These are phyloP conservation scores for Lytechinus variegatus DNA, from an alignment of 35 echinoderm and acorn worm genomes.

Conservation along the genomic window DNA sequence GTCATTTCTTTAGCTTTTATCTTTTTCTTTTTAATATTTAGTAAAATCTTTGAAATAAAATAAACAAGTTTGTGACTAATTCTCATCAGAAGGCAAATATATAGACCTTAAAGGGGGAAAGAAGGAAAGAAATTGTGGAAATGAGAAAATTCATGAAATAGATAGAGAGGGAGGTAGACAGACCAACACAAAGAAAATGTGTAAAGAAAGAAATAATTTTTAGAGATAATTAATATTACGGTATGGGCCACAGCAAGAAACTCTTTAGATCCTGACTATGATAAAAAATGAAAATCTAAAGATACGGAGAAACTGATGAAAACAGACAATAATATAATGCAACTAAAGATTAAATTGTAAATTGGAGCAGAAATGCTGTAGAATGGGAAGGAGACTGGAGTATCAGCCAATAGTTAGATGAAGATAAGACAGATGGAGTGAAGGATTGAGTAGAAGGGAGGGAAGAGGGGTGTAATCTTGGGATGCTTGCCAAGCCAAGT, in stretches of 20 bases:
- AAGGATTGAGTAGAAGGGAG: neutral
- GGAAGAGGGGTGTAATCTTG: neutral
- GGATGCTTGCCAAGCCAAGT: neutral
- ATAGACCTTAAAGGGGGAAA: too few species aligned
- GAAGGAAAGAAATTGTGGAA: too few species aligned
- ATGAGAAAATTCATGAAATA: too few species aligned
- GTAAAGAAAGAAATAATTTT: too few species aligned
- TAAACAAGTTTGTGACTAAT: neutral
- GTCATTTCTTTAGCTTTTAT: neutral
- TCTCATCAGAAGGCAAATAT: too few species aligned
- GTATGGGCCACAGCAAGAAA: too few species aligned
- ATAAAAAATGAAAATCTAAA: too few species aligned
- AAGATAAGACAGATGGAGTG: neutral
- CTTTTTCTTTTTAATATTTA: neutral
- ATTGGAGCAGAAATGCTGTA: neutral
- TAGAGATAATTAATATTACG: too few species aligned
- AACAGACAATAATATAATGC: neutral
- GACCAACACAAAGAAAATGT: too few species aligned
- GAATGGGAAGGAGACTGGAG: neutral
- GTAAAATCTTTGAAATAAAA: neutral
- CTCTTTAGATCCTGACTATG: too few species aligned
- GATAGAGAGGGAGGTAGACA: too few species aligned
- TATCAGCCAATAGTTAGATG: neutral
- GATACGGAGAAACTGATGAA: neutral
- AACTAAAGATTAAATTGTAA: neutral